Evolutionary conservation across 2,113 vertebrate genomes (phyloP).

Genomic region (Nycticorax nycticorax): DNA sequence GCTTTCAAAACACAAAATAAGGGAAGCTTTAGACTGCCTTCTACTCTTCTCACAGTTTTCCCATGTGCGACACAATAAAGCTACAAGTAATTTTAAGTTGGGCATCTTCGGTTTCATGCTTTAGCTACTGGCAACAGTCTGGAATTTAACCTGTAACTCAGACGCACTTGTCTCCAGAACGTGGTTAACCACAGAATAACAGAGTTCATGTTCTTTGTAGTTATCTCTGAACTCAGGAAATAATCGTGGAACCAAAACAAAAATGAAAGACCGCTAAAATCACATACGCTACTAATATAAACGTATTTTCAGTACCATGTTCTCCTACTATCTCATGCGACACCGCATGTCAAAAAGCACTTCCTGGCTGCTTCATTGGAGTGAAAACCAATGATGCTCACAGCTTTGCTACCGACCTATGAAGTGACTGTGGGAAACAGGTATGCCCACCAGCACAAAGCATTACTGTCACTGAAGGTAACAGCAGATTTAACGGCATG

Average conservation of each 20-base stretch:
- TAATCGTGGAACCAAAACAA: background rate
- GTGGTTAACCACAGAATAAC: background rate
- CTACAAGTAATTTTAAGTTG: background rate
- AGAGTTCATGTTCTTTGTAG: background rate
- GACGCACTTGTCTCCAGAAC: fast-evolving
- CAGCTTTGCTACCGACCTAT: background rate
- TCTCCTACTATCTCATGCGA: background rate
- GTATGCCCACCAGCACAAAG: background rate
- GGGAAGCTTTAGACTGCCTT: no score
- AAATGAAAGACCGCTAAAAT: background rate
- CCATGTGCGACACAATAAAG: background rate
- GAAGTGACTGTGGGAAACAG: background rate
- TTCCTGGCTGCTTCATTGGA: background rate
- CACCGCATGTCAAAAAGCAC: fast-evolving
- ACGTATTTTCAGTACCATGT: fast-evolving
- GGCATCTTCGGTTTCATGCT: background rate
- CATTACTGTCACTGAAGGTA: fast-evolving
- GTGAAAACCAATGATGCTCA: background rate
- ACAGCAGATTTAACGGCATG: fast-evolving
- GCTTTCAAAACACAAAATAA: background rate
- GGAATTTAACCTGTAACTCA: background rate
- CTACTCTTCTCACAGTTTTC: background rate
- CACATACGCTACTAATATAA: fast-evolving
- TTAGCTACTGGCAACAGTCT: background rate
- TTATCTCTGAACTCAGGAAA: background rate